Evolutionary conservation across 2,888 invertebrate species (phyloP), one percentile per base, ranked within the genome.

Genomic region (Noctua janthina): DNA sequence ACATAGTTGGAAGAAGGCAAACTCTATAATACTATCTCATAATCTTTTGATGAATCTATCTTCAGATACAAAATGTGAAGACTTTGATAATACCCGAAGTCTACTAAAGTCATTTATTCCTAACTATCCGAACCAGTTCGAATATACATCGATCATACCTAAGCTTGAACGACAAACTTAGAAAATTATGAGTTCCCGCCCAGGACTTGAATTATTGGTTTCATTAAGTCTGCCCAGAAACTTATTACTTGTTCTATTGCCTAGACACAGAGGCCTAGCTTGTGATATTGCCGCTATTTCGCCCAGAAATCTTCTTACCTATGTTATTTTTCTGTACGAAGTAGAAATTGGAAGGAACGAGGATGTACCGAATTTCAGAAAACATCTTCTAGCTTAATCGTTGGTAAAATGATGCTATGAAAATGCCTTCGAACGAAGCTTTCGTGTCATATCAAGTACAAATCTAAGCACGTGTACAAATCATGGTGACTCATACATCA

Each of bases 121-220:
- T 15, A 80, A 73, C 46, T 77, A 62, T n/a, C 23, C 54, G 8
- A 11, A 17, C 43, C 13, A 15, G 35, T 43, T 72, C 15, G n/a
- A 64, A n/a, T 49, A 84, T 74, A 67, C 51, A 83, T 81, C 35
- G 62, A 75, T 81, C 62, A 68, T 62, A 64, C 7, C 46, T 67
- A 46, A 67, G 39, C 69, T 7, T 15, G 51, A 39, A 72, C 56
- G 85, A 75, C 64, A 64, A 75, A 85, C 56, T 81, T 73, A 39
- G 72, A 69, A 81, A 75, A 85, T 75, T 69, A 69, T 83, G 86
- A 64, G 43, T 72, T 85, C 82, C 86, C 73, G 72, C 83, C 29
- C 68, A 29, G 20, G 56, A 10, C 35, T 72, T 75, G 82, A 81
- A 64, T 76, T 85, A 83, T 81, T 64, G 82, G 82, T 83, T 85